A percentile compares a stretch with the other conserved stretches of the same genome.
phyloP scores from a whole-genome alignment of 2,113 vertebrate species.

The Salvator merianae region DNA sequence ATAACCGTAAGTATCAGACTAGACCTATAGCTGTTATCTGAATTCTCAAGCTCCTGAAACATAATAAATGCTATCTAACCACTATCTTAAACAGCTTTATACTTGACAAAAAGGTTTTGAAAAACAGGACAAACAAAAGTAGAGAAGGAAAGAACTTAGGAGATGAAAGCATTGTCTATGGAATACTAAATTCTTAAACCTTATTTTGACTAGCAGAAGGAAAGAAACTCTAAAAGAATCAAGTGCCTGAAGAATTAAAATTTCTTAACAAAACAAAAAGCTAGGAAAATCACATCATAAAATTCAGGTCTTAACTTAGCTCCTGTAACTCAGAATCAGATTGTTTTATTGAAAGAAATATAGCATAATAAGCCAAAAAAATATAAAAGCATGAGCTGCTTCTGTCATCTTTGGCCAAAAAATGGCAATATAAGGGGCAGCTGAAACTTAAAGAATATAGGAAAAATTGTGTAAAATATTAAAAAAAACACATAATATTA shows the following conservation, averaged over 20 bases:
- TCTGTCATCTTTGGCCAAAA: neutral
- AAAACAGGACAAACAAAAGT: neutral
- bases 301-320: neutral
- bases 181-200: neutral
- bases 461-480: neutral
- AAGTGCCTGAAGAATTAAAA: neutral
- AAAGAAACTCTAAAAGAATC: neutral
- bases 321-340: neutral
- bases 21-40: constrained; percentile 12
- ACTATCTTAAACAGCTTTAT: constrained; percentile 29
- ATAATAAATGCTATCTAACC: accelerated
- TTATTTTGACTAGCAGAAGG: constrained; percentile 16
- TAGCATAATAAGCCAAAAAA: neutral
- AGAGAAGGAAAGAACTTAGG: constrained; percentile 7
- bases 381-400: accelerated
- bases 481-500: too few relatives aligned
- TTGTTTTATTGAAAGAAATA: neutral
- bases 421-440: accelerated
- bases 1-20: neutral
- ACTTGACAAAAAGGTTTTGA: constrained; percentile 44
- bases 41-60: constrained; percentile 13
- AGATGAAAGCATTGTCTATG: neutral
- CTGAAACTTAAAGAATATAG: accelerated
- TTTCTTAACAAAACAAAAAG: neutral
- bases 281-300: neutral